Evolutionary conservation across 2,113 vertebrate species (phyloP).

Genomic region (Oreocharis arfaki): DNA sequence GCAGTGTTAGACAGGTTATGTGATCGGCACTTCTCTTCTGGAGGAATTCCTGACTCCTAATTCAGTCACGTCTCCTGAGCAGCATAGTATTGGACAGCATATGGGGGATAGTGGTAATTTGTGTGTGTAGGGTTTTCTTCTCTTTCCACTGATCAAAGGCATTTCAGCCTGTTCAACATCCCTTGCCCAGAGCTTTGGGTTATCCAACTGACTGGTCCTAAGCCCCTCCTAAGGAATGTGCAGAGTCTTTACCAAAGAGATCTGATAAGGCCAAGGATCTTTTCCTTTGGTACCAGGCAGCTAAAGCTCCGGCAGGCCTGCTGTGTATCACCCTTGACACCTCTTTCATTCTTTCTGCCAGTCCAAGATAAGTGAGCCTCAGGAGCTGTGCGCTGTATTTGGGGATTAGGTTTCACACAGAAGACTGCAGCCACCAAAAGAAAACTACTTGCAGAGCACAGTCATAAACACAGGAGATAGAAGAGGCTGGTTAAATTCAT

Average conservation of each 20-base stretch:
- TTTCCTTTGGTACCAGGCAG: constrained; percentile 2
- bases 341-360: background rate
- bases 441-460: background rate
- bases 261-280: background rate
- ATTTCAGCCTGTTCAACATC: background rate
- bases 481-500: background rate
- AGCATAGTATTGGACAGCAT: background rate
- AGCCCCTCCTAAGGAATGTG: background rate
- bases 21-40: background rate
- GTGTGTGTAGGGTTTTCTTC: background rate
- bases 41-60: background rate
- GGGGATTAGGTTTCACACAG: background rate
- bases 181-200: background rate
- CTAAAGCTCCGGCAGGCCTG: background rate
- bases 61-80: background rate
- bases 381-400: background rate
- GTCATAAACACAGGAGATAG: background rate
- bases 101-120: background rate
- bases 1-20: background rate
- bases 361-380: background rate
- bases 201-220: background rate
- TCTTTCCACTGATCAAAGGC: background rate
- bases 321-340: background rate
- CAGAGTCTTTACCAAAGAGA: background rate
- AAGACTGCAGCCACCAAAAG: background rate